Base-by-base conservation (phyloP, 2,113 vertebrate species). In the Sphaerodactylus townsendi region DNA sequence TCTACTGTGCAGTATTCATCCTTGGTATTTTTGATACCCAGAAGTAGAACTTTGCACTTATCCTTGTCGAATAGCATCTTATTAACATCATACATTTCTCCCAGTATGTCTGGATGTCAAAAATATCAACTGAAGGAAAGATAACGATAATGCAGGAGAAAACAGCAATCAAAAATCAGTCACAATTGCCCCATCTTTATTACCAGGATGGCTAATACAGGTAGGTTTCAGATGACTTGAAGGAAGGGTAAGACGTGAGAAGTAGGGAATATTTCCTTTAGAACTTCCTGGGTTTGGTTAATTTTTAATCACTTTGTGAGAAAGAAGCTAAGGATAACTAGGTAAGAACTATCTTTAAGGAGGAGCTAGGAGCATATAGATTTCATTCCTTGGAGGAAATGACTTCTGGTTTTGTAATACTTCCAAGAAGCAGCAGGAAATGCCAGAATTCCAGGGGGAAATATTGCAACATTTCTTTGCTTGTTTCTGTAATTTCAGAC, bases 381-480 rank as follows among this genome's bases (percentile, higher is more conserved):
- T 41, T 72, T 35, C 1, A 15, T 10, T 25, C 30, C 46, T 68
- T 33, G 30, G 64, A 68, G 62, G 46, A 33, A 75, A 85, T n/a
- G 33, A 46, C 64, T 83, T 76, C 73, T 84, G 74, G 53, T 83
- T 76, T 80, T 80, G 64, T 85, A 79, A 66, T 56, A 41, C 33
- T 75, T 74, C 77, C 70, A 69, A 81, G 75, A 41, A 39, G 44
- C n/a, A 17, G 8, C 69, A 85, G 84, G 70, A 75, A 81, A 37
- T 2, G 33, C 17, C 35, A 85, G 17, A 68, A 80, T n/a, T 35
- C 70, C 50, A 39, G 79, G 9, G 68, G 79, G 68, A 56, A 50
- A 56, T 81, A 65, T 81, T 66, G 13, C 65, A 70, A 39, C 23
- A 39, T 56, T 70, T 53, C 4, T 69, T 33, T 53, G 46, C 48